These are phyloP conservation scores for Origma solitaria DNA, from an alignment of 2,113 vertebrate species.

Conservation along the genomic window DNA sequence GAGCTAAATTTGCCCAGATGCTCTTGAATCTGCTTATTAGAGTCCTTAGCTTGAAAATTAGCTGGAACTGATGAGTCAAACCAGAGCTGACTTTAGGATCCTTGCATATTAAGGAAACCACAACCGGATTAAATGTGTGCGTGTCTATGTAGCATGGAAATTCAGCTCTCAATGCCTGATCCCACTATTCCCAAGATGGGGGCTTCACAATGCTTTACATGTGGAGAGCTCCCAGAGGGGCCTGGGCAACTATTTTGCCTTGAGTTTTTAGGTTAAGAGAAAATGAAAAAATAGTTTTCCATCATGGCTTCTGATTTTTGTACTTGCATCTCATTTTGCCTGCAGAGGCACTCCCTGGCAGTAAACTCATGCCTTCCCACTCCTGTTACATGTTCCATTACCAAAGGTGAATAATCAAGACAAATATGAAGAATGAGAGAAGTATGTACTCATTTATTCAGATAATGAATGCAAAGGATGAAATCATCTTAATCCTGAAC, in stretches of 20 bases:
- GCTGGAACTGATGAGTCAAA: constrained; percentile 30
- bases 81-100: constrained; percentile 3
- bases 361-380: background rate
- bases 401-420: constrained; percentile 44
- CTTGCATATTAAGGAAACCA: constrained; percentile 7
- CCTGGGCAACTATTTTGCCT: background rate
- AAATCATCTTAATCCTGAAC: constrained; percentile 21
- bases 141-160: background rate
- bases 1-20: constrained; percentile 47
- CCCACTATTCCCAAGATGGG: background rate
- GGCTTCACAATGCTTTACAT: background rate
- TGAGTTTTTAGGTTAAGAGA: background rate
- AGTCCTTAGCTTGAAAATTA: constrained; percentile 38
- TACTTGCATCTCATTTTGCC: background rate
- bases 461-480: constrained; percentile 25
- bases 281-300: background rate
- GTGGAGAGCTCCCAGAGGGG: background rate
- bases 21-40: constrained; percentile 34
- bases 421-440: constrained; percentile 14
- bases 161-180: background rate
- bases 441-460: background rate
- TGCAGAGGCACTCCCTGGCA: background rate
- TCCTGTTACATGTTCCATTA: constrained; percentile 48
- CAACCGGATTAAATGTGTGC: background rate
- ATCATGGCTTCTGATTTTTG: background rate